These are phyloP conservation scores for Sebastes schlegelii DNA, from an alignment of 2,113 vertebrate genomes.

Conservation along the genomic window DNA sequence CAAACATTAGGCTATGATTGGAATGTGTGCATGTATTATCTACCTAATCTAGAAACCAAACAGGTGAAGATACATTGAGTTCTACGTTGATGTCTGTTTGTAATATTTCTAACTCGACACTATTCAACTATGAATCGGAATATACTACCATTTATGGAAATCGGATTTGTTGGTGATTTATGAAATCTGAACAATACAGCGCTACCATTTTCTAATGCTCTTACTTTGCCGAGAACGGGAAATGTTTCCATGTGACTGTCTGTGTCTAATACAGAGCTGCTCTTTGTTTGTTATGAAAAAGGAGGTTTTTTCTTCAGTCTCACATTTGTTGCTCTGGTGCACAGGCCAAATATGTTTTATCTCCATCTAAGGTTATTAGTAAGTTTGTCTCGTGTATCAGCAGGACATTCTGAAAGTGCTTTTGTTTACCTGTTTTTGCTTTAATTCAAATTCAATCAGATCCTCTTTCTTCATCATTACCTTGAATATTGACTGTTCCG, in stretches of 20 bases:
- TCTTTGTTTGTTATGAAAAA: conserved; percentile 47
- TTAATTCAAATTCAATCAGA: conserved; percentile 17
- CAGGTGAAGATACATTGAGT: conserved; percentile 5
- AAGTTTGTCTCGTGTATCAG: not conserved
- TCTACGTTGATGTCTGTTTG: conserved; percentile 1
- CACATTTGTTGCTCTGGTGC: conserved; percentile 7
- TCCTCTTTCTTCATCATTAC: not conserved
- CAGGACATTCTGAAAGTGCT: not conserved
- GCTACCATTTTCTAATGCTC: not conserved
- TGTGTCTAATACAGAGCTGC: conserved; percentile 25
- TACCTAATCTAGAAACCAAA: conserved; percentile 2
- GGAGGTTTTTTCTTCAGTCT: not conserved
- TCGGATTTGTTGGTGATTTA: not conserved
- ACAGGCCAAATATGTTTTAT: conserved; percentile 20
- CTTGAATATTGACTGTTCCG: not conserved
- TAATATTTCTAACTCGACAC: not conserved
- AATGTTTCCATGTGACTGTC: conserved; percentile 39
- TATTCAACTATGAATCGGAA: not conserved
- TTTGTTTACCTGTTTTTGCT: conserved; percentile 7
- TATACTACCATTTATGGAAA: not conserved
- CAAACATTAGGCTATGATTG: not conserved
- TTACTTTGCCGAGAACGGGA: not conserved
- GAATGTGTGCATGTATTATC: conserved; percentile 43
- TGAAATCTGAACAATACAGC: not conserved
- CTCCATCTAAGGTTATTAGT: not conserved